Evolutionary conservation across 2,797 vertebrate species (phyloP).

Genomic region (Oreonectes daqikongensis): DNA sequence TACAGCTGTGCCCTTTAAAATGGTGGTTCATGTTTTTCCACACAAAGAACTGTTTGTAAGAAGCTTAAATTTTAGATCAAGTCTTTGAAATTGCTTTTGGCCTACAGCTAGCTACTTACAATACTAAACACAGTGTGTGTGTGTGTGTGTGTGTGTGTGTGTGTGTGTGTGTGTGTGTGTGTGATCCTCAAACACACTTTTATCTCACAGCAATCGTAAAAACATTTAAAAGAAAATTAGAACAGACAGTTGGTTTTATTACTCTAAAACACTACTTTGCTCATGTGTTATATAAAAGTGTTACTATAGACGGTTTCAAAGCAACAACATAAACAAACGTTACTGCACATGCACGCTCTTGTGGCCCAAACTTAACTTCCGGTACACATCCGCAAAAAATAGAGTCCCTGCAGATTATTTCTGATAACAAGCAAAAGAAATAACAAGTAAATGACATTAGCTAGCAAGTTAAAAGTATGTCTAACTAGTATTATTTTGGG

Average conservation of each 20-base stretch:
- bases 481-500: too few relatives aligned
- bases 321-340: too few relatives aligned
- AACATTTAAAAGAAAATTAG: neutral
- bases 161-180: neutral
- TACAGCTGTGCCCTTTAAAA: neutral
- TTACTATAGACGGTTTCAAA: too few relatives aligned
- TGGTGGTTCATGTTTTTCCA: neutral
- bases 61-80: neutral
- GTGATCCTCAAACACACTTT: neutral
- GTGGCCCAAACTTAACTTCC: too few relatives aligned
- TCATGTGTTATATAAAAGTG: neutral
- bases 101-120: neutral
- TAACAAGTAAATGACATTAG: too few relatives aligned
- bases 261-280: neutral
- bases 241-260: neutral
- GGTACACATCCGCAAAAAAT: too few relatives aligned
- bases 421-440: too few relatives aligned
- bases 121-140: neutral
- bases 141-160: neutral
- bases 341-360: too few relatives aligned
- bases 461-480: too few relatives aligned
- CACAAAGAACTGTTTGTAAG: slow-evolving; percentile 2
- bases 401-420: too few relatives aligned
- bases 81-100: neutral
- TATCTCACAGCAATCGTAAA: neutral